Evolutionary conservation across 2,888 invertebrate species (phyloP), one percentile per base, ranked within the genome.

Genomic region (Epinotia bilunana): DNA sequence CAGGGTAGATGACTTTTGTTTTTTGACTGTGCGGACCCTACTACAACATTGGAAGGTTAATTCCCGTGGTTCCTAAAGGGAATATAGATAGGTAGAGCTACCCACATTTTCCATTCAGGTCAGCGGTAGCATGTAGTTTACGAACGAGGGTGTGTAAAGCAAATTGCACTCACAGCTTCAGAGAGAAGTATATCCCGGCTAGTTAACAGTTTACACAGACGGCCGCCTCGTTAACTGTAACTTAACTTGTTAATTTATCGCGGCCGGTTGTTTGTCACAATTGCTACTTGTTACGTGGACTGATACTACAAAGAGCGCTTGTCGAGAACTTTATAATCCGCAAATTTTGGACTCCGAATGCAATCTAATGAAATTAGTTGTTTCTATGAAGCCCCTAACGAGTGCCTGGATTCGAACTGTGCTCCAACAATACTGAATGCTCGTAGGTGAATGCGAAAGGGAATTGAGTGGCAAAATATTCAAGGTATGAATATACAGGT

Each of bases 181-280:
- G 77, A 69, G 77, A 77, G 79, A 81, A 86, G 85, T 88, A 90
- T 90, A 90, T 90, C 89, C 87, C 83, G 86, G 85, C 88, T 91
- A 89, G 92, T 92, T 92, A 91, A 88, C 76, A 91, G 89, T 90
- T 91, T 90, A 91, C 90, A 90, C 90, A 90, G 89, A 89, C 90
- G 88, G 83, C 77, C 81, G 80, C 88, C 88, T 91, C 89, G 91
- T 90, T 92, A 91, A 91, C 90, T 89, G 90, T 90, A 90, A 91
- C 84, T 87, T 88, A 86, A 88, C 90, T 92, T 90, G 92, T 91
- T 93, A 90, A 91, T 91, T 91, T 90, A 87, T 89, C 89, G 90
- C 84, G 82, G 85, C 80, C 78, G 82, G 84, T 81, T 85, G 86
- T 88, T 89, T 88, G 89, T 89, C 89, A 90, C 89, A 89, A 88